Base-by-base conservation (phyloP, 1,140 invertebrate genomes). In the Rhyacophila brunnea region DNA sequence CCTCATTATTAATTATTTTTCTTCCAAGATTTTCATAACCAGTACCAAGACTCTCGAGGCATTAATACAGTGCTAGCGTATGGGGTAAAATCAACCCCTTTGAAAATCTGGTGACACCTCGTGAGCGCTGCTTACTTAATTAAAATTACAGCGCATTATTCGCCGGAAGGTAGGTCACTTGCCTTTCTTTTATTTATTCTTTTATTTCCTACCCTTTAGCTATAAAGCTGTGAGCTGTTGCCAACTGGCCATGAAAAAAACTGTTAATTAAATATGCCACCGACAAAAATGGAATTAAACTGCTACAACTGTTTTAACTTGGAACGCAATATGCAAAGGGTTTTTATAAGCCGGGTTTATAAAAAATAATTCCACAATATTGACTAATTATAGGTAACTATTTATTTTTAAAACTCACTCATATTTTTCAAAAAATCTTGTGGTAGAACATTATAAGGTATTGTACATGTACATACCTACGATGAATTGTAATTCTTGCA, bases 231-330 rank as follows among this genome's bases (percentile, higher is more conserved):
- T 34, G 28, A 40, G 38, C 19, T 19, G 17, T 7, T 10, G 53
- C 40, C 44, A 56, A 42, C 35, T 36, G 28, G 55, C 35, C 50
- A 14, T 32, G 58, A 35, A 61, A 60, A 54, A 60, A 61, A 61
- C 45, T 56, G 52, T 56, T 61, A 61, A 61, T 61, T 61, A 61
- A 61, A 61, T 61, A 61, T 61, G 45, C 40, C 47, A 32, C 44
- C 15, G 36, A 54, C 46, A 57, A 59, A 60, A 54, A 48, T 59
- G 23, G 40, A 59, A 53, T 59, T 42, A 59, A 59, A 43, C 20
- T 47, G 47, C 38, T 44, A 52, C 57, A 17, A 44, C 44, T 44
- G 51, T 42, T 28, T 34, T 52, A 59, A 19, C 57, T 52, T 46
- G 28, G 28, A 15, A 42, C 51, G 28, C 20, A 54, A 54, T 60